Evolutionary conservation across 2,888 invertebrate genomes (phyloP), one percentile per base, ranked within the genome.

Genomic region (Chrysina gloriosa): DNA sequence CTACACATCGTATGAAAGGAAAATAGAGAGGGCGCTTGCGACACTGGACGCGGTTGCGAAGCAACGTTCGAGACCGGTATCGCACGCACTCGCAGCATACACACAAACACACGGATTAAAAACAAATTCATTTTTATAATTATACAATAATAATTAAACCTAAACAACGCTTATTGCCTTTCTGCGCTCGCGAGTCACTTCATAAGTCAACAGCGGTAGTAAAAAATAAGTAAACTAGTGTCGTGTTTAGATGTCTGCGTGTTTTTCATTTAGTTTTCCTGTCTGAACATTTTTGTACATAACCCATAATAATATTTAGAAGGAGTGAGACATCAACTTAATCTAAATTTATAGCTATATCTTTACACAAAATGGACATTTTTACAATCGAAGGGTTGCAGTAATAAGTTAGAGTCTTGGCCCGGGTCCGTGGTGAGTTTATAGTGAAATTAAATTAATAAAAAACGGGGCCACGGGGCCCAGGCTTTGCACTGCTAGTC

Each of bases 341-440:
- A 81, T 79, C 82, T 82, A 82, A 82, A 81, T 82, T 82, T 82
- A 82, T 81, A 82, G 79, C 83, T 84, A 72, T 74, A 72, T 74
- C 80, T 84, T 84, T 84, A 84, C 83, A 84, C 81, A 83, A 82
- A 84, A 82, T 83, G 84, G 83, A 83, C 83, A 83, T 83, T 82
- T 80, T 83, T 83, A 82, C 82, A 83, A 83, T 82, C 79, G 81
- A 83, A 82, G 81, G 80, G 81, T 79, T 83, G 83, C 82, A 82
- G 83, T 74, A 77, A 77, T 77, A 77, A 77, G 77, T 77, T 77
- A 77, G 76, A 76, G 75, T 74, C 73, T 70, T 72, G 71, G 71
- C 71, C 71, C 70, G 71, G 71, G 71, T 69, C 69, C 67, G 71
- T 68, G 70, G 67, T 67, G 63, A 66, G 65, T 70, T 69, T 69